Conservation (phyloP, 1,140 invertebrate species). For the Laupala kohalensis region DNA sequence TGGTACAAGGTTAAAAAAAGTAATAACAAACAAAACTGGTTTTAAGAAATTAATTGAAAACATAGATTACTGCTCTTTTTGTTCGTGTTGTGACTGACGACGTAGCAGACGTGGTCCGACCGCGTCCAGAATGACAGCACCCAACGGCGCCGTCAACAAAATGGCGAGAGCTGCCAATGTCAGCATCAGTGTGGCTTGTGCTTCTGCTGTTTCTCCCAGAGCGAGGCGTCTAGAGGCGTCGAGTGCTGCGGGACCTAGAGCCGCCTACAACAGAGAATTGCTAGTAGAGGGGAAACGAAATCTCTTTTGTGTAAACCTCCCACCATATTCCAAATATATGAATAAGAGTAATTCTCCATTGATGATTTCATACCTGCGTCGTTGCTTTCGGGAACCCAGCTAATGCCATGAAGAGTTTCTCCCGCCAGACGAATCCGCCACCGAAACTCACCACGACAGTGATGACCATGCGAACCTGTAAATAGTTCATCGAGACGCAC, state of each 20-base stretch:
- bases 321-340: too few species aligned
- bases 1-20: too few species aligned
- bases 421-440: conserved; percentile 44
- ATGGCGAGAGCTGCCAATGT: neutral
- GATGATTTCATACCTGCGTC: conserved; percentile 48
- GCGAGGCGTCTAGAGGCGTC: neutral
- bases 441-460: conserved; percentile 24
- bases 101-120: neutral
- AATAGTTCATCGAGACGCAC: too few species aligned
- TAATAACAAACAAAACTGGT: too few species aligned
- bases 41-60: too few species aligned
- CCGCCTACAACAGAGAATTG: too few species aligned
- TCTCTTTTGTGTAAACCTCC: too few species aligned
- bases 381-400: conserved; percentile 66
- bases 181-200: neutral
- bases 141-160: neutral
- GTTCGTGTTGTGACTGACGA: too few species aligned
- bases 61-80: too few species aligned
- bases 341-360: too few species aligned
- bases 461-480: neutral
- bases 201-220: neutral
- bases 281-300: too few species aligned
- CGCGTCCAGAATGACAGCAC: neutral
- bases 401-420: conserved; percentile 52
- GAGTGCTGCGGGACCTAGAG: neutral